These are phyloP conservation scores for Rhinogobio ventralis DNA, from an alignment of 2,797 vertebrate species.

Conservation along the genomic window DNA sequence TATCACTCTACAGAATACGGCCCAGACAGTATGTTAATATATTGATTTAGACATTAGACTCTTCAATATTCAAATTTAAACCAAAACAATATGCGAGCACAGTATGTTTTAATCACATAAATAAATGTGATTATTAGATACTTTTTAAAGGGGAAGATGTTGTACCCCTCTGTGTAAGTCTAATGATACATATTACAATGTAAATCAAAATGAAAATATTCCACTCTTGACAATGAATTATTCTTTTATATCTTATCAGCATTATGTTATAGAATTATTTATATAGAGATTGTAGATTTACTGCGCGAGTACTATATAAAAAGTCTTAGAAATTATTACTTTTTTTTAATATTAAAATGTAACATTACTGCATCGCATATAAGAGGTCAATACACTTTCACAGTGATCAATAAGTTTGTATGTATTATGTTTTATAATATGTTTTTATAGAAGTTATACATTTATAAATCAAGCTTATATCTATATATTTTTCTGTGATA, in stretches of 20 bases:
- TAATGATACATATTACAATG: background rate
- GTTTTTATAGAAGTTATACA: background rate
- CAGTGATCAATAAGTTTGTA: background rate
- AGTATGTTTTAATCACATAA: background rate
- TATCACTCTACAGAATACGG: slow-evolving; percentile 69
- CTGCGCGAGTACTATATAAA: background rate
- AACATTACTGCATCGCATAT: background rate
- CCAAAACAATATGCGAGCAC: background rate
- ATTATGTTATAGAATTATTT: background rate
- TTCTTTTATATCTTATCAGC: background rate
- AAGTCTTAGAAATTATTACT: background rate
- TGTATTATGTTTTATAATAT: background rate
- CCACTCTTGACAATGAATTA: background rate
- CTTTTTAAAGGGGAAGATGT: background rate
- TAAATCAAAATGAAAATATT: background rate
- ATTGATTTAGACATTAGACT: slow-evolving; percentile 63
- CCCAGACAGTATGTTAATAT: slow-evolving; percentile 67
- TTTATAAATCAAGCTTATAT: background rate
- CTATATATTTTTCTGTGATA: background rate
- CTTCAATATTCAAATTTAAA: slow-evolving; percentile 58
- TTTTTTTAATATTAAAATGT: background rate
- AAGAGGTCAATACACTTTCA: background rate
- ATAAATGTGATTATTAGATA: background rate
- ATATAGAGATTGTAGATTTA: slow-evolving; percentile 14
- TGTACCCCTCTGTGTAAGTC: background rate